Conservation (phyloP, 2,797 vertebrate genomes). For the Lateolabrax maculatus region DNA sequence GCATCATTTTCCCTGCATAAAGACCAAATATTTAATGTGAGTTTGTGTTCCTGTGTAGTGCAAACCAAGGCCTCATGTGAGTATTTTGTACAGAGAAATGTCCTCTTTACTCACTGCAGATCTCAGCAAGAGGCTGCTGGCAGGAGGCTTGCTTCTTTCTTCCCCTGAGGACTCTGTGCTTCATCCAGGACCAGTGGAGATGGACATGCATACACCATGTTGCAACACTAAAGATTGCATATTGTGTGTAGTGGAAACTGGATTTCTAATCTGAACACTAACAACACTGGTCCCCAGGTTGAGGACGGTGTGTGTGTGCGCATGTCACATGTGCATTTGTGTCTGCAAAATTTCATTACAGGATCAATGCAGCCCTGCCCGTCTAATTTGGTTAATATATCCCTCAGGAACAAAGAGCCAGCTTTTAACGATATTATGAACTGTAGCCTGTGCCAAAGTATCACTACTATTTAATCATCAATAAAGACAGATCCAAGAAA, state of each 20-base stretch:
- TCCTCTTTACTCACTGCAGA: neutral
- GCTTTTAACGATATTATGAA: conserved; percentile 69
- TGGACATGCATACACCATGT: conserved; percentile 7
- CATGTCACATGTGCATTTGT: conserved; percentile 17
- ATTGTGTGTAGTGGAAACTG: neutral
- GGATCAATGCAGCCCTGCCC: conserved; percentile 36
- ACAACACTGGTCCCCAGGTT: neutral
- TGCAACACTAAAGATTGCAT: neutral
- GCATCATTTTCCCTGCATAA: neutral
- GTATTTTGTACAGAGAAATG: neutral
- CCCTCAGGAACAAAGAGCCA: conserved; percentile 45
- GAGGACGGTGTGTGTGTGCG: neutral
- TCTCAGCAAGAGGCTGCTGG: conserved; percentile 8
- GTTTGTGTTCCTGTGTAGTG: neutral
- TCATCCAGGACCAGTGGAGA: conserved; percentile 8
- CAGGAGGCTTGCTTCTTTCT: neutral
- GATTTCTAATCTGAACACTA: conserved; percentile 29
- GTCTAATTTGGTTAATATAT: conserved; percentile 59
- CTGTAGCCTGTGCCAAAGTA: conserved; percentile 57
- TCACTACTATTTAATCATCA: conserved; percentile 57
- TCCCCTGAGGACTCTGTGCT: neutral
- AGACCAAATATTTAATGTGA: neutral
- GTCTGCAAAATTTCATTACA: conserved; percentile 38
- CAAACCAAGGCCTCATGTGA: neutral
- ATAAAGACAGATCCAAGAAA: conserved; percentile 41